Conservation (phyloP, 92 coral and sea anemone species). For the Micromussa lordhowensis region DNA sequence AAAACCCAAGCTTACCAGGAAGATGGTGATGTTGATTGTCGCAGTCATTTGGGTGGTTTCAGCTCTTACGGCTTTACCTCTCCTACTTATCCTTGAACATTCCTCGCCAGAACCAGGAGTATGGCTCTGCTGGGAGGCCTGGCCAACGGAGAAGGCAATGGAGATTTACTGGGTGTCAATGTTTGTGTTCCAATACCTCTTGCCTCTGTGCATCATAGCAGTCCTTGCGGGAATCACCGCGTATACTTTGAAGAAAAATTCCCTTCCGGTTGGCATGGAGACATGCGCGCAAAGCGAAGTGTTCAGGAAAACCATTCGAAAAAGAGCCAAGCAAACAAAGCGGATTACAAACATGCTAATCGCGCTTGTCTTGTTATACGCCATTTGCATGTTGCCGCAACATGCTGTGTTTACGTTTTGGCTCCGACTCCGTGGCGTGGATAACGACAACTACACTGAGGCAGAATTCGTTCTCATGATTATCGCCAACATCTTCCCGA, state of each 20-base stretch:
- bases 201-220: constrained; percentile 70
- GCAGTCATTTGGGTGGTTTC: constrained; percentile 78
- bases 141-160: constrained; percentile 19
- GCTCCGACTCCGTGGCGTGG: constrained; percentile 65
- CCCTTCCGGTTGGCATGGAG: constrained; percentile 36
- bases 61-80: constrained; percentile 71
- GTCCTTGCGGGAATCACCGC: constrained; percentile 65
- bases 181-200: constrained; percentile 76
- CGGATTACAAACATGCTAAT: constrained; percentile 83
- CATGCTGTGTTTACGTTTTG: constrained; percentile 77
- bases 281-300: constrained; percentile 43
- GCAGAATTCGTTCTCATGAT: constrained; percentile 29
- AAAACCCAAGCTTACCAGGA: constrained; percentile 61
- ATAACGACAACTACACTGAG: constrained; percentile 31
- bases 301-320: constrained; percentile 45
- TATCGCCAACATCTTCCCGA: constrained; percentile 83
- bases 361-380: constrained; percentile 77
- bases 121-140: constrained; percentile 8
- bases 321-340: constrained; percentile 75
- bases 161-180: constrained; percentile 32
- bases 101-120: constrained; percentile 19
- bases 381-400: constrained; percentile 87
- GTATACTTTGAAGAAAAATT: constrained; percentile 37
- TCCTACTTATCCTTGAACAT: constrained; percentile 23
- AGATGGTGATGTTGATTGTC: constrained; percentile 60